phyloP scores from a whole-genome alignment of 2,113 vertebrate genomes.

The Percina caprodes region DNA sequence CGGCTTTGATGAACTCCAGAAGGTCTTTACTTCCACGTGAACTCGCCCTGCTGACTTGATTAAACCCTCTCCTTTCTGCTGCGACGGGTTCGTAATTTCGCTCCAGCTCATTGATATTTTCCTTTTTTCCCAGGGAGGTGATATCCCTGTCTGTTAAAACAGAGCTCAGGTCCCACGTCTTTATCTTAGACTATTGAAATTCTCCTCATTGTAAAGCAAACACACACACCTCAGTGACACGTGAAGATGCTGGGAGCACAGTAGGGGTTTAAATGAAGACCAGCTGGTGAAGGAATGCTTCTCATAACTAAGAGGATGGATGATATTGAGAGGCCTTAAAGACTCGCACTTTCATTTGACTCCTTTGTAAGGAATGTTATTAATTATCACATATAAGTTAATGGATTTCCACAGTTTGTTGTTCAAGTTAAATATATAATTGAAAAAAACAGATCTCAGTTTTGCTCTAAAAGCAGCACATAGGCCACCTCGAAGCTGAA shows the following conservation, averaged over 20 bases:
- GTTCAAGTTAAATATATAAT: not conserved
- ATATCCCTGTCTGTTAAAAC: conserved; percentile 19
- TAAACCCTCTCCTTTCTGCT: conserved; percentile 6
- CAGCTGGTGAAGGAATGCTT: conserved; percentile 79
- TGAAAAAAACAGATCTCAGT: not conserved
- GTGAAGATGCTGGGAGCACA: conserved; percentile 28
- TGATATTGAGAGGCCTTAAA: conserved; percentile 19
- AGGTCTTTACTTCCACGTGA: not conserved
- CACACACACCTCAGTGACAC: conserved; percentile 38
- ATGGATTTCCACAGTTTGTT: conserved; percentile 12
- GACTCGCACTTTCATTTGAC: conserved; percentile 8
- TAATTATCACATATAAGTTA: conserved; percentile 2
- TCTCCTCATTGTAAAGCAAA: not conserved
- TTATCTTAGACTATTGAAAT: no score
- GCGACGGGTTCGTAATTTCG: not conserved
- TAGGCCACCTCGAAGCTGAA: conserved; percentile 51
- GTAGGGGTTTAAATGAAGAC: conserved; percentile 73
- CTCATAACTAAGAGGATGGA: conserved; percentile 27
- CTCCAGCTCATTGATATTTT: conserved; percentile 6
- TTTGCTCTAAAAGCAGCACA: not conserved
- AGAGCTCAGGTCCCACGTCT: not conserved
- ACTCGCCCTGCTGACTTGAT: conserved; percentile 4
- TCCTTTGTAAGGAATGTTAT: not conserved
- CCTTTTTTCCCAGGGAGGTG: not conserved
- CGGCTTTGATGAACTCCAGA: not conserved